Evolutionary conservation across 2,113 vertebrate species (phyloP).

Genomic region (Dasyprocta punctata): DNA sequence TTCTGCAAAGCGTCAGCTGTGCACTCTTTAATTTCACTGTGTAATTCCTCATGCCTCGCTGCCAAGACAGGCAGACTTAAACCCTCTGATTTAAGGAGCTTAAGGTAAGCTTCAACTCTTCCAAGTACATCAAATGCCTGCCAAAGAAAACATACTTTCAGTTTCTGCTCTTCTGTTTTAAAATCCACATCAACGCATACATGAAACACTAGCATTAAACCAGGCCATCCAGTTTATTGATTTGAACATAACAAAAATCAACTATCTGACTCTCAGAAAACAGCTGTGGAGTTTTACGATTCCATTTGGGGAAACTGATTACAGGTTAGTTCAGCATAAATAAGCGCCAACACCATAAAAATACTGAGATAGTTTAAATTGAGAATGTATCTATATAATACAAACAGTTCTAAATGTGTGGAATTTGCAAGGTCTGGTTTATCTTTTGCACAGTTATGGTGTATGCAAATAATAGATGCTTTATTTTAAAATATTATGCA

Average conservation of each 20-base stretch:
- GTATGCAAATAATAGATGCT: conserved; percentile 7
- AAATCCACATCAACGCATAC: conserved; percentile 48
- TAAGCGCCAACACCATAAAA: conserved; percentile 21
- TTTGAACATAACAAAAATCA: conserved; percentile 44
- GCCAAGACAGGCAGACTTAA: conserved; percentile 83
- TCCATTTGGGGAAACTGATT: conserved; percentile 34
- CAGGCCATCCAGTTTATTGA: conserved; percentile 13
- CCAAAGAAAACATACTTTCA: conserved; percentile 69
- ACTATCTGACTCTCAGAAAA: conserved; percentile 54
- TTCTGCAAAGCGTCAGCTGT: conserved; percentile 86
- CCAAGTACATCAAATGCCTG: conserved; percentile 90
- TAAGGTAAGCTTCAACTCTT: conserved; percentile 86
- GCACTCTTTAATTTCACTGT: conserved; percentile 84
- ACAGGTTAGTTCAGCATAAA: conserved; percentile 8
- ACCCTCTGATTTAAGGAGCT: conserved; percentile 84
- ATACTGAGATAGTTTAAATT: neutral
- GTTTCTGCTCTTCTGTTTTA: conserved; percentile 73
- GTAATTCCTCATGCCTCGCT: conserved; percentile 85
- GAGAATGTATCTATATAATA: neutral
- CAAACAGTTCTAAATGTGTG: neutral
- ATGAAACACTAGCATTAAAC: conserved; percentile 46
- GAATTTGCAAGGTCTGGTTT: conserved; percentile 1
- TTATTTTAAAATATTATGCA: conserved; percentile 22
- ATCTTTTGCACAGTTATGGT: neutral
- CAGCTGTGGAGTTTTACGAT: neutral